Evolutionary conservation across 1,140 invertebrate species (phyloP).

Genomic region (Dendrolimus kikuchii): DNA sequence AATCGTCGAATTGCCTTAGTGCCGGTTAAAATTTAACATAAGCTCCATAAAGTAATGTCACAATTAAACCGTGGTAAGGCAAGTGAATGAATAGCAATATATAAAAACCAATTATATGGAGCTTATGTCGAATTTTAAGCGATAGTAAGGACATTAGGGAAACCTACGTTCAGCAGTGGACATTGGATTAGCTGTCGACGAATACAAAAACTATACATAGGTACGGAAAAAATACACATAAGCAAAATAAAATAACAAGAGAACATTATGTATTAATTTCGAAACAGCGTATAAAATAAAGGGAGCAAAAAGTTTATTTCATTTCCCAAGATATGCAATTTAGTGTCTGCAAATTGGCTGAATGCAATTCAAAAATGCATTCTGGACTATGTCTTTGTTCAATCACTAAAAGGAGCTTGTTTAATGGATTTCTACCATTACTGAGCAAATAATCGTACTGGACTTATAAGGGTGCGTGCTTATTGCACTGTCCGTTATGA

Average conservation of each 20-base stretch:
- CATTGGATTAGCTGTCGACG: no score
- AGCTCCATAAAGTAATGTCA: no score
- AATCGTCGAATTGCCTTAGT: no score
- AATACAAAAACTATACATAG: background rate
- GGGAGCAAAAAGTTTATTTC: slow-evolving; percentile 7
- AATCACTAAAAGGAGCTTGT: slow-evolving; percentile 69
- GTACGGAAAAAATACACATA: slow-evolving; percentile 7
- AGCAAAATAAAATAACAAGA: slow-evolving; percentile 3
- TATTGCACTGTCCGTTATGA: slow-evolving; percentile 14
- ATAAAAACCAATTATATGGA: no score
- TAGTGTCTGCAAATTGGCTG: slow-evolving; percentile 51
- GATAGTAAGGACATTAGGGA: no score
- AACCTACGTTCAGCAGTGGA: no score
- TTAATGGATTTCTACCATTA: slow-evolving; percentile 71
- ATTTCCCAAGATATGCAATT: slow-evolving; percentile 43
- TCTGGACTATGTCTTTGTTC: slow-evolving; percentile 53
- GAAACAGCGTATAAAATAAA: no score
- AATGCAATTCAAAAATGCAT: slow-evolving; percentile 64
- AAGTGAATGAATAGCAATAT: no score
- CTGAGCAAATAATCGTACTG: slow-evolving; percentile 66
- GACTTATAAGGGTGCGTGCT: slow-evolving; percentile 34
- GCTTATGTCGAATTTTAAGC: no score
- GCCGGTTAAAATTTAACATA: no score
- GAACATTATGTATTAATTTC: no score
- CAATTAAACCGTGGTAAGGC: no score